Evolutionary conservation across 2,888 invertebrate genomes (phyloP).

Genomic region (Cheilosia scutellata): DNA sequence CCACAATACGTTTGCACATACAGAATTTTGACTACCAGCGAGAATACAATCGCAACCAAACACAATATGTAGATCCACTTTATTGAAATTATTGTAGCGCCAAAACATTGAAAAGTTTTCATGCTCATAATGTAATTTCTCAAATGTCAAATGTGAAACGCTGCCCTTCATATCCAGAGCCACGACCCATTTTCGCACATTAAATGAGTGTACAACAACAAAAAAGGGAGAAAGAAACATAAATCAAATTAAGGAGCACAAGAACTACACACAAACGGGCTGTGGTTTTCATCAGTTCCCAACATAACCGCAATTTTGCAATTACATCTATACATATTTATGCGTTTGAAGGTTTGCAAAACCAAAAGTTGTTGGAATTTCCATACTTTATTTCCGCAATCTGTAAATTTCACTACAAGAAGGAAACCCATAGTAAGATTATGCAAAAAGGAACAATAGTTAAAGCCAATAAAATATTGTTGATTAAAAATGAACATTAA

Average conservation of each 20-base stretch:
- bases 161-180: not conserved
- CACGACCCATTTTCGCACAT: not conserved
- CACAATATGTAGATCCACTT: too few species aligned
- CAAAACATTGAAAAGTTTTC: not conserved
- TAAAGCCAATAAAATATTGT: slow-evolving; percentile 27
- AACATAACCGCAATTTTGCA: slow-evolving; percentile 4
- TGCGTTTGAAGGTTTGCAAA: too few species aligned
- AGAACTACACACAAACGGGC: not conserved
- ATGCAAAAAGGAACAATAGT: not conserved
- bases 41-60: too few species aligned
- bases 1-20: too few species aligned
- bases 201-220: slow-evolving; percentile 7
- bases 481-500: slow-evolving; percentile 24
- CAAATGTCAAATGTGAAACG: slow-evolving; percentile 12
- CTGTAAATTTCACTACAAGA: not conserved
- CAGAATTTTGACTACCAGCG: too few species aligned
- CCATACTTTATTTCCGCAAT: not conserved
- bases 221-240: not conserved
- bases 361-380: too few species aligned
- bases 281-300: not conserved
- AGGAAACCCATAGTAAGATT: not conserved
- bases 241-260: not conserved
- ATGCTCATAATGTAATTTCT: slow-evolving; percentile 8
- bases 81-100: not conserved
- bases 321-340: not conserved